Evolutionary conservation across 2,113 vertebrate genomes (phyloP), one percentile per base, ranked within the genome.

Genomic region (Percina caprodes): DNA sequence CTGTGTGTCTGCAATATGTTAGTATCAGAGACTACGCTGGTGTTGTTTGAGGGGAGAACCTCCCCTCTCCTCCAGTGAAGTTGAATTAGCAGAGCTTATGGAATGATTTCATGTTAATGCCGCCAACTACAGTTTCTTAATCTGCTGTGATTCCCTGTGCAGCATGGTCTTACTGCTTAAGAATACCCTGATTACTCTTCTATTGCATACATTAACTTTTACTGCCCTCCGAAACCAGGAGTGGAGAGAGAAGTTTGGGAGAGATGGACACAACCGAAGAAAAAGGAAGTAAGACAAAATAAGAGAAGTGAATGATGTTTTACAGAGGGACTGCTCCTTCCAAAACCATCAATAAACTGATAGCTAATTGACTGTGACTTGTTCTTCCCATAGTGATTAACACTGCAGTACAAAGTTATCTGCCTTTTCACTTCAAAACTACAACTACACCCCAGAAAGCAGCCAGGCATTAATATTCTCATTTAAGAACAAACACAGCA

Each of bases 91-190:
- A 68, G 61, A 77, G 90, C 83, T 94, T 93, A 92, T 69, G 49
- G 87, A 86, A 86, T 21, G 21, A 89, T 92, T 93, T 94, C 84
- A 92, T 93, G 83, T 92, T 92, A 94, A 93, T 93, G 72, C 92
- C 81, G 86, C 83, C 87, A 89, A 92, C 89, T 86, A 69, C 87
- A 84, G 92, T 89, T 86, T 84, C 89, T 79, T 94, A 94, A 95
- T 93, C 94, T 91, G 77, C 76, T 26, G 24, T 83, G 86, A 92
- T 84, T 94, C 91, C 90, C 88, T 66, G 67, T 82, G 79, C 71
- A 82, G 75, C 88, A 83, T 45, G 79, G 82, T 71, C 30, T 93
- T 88, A 90, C 77, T 75, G 81, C 80, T 88, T 79, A 88, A 89
- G 89, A 92, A 83, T 77, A 83, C 79, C 80, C 91, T 88, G 91